These are phyloP conservation scores for Brachypteracias leptosomus DNA, from an alignment of 2,113 vertebrate genomes.

Conservation along the genomic window DNA sequence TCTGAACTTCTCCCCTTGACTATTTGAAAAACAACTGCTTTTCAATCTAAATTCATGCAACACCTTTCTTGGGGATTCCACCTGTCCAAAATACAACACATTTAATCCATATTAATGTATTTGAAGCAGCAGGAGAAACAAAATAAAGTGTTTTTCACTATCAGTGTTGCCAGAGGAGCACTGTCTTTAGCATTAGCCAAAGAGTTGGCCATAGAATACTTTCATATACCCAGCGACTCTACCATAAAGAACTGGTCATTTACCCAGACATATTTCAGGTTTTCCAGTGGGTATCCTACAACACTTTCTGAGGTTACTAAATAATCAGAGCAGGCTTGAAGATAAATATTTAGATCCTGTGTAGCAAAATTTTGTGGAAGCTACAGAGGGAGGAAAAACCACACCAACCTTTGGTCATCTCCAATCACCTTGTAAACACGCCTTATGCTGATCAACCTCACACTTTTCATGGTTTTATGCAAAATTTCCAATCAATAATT, in stretches of 20 bases:
- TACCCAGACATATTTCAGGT: background rate
- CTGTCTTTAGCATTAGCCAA: background rate
- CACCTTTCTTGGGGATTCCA: background rate
- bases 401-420: background rate
- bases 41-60: background rate
- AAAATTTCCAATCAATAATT: too few species aligned
- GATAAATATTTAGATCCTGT: background rate
- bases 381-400: background rate
- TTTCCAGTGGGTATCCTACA: background rate
- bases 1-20: background rate
- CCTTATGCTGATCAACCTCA: background rate
- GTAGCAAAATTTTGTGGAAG: background rate
- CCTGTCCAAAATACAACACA: background rate
- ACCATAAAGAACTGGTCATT: background rate
- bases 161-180: background rate
- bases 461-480: background rate
- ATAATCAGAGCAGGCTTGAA: background rate
- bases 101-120: background rate
- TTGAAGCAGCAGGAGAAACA: background rate
- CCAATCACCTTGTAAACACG: background rate
- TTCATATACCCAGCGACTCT: background rate
- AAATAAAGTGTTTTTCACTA: background rate
- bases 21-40: background rate
- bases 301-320: background rate
- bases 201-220: background rate